Percentiles rank a stretch among this genome's conserved stretches.
phyloP scores from a whole-genome alignment of 2,888 invertebrate genomes.

The Agriotes lineatus region DNA sequence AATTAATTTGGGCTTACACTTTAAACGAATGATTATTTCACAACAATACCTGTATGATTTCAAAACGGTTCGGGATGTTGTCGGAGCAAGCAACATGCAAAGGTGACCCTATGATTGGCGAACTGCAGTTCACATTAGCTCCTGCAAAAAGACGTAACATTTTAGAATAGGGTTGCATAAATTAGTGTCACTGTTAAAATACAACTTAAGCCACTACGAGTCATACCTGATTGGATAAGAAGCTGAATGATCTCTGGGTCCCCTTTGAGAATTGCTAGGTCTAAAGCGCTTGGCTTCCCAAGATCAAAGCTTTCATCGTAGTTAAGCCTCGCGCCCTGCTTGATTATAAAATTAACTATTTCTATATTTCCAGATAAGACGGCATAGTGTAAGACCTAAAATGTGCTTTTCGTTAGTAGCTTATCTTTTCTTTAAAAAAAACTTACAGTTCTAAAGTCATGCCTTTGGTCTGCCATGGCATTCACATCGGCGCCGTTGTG shows the following conservation, averaged over 20 bases:
- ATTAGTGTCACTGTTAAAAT: too few species aligned
- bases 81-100: constrained; percentile 88
- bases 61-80: constrained; percentile 76
- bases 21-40: constrained; percentile 1
- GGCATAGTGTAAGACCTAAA: constrained; percentile 83
- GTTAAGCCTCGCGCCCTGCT: constrained; percentile 84
- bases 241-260: constrained; percentile 79
- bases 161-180: too few species aligned
- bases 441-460: constrained; percentile 83
- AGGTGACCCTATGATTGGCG: constrained; percentile 85
- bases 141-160: constrained; percentile 66
- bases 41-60: constrained; percentile 62
- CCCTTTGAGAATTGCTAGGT: constrained; percentile 87
- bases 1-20: neutral
- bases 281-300: constrained; percentile 79
- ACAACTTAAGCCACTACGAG: too few species aligned
- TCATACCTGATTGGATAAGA: constrained; percentile 77
- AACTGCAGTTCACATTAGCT: constrained; percentile 83
- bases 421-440: neutral
- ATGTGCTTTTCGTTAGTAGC: neutral
- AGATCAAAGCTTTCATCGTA: constrained; percentile 72
- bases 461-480: constrained; percentile 85
- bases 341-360: constrained; percentile 83
- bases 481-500: constrained; percentile 89
- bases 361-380: constrained; percentile 82